Conservation (phyloP, 2,113 vertebrate species). For the Xenopus tropicalis region DNA sequence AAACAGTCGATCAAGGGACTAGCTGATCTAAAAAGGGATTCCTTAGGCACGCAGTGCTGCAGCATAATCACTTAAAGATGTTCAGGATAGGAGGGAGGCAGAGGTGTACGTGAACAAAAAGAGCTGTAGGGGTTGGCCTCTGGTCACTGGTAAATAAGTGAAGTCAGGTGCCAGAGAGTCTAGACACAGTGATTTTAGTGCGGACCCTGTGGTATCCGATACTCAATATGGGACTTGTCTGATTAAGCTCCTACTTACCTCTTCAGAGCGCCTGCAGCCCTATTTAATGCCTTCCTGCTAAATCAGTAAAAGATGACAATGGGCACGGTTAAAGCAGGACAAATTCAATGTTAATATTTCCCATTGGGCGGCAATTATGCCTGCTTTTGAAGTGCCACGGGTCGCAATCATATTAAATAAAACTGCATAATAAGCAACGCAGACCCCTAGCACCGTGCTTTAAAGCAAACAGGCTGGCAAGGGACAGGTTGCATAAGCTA, state of each 20-base stretch:
- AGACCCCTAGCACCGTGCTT: slow-evolving; percentile 57
- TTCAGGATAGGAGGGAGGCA: slow-evolving; percentile 57
- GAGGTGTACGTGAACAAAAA: slow-evolving; percentile 63
- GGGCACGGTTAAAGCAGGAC: slow-evolving; percentile 66
- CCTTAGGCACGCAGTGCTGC: slow-evolving; percentile 67
- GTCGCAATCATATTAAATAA: slow-evolving; percentile 69
- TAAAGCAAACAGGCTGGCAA: slow-evolving; percentile 53
- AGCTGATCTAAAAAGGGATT: slow-evolving; percentile 69
- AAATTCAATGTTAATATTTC: slow-evolving; percentile 78
- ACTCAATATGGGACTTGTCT: slow-evolving; percentile 85
- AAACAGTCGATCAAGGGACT: slow-evolving; percentile 69
- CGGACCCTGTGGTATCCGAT: slow-evolving; percentile 91
- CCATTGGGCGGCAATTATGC: slow-evolving; percentile 69
- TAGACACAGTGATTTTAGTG: slow-evolving; percentile 95
- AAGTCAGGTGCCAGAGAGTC: slow-evolving; percentile 99
- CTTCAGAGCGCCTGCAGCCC: slow-evolving; percentile 72
- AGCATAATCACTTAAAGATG: slow-evolving; percentile 85
- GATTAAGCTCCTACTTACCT: slow-evolving; percentile 79
- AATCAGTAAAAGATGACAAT: slow-evolving; percentile 79
- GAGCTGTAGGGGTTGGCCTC: slow-evolving; percentile 78
- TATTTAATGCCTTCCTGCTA: slow-evolving; percentile 84
- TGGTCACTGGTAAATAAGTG: slow-evolving; percentile 93
- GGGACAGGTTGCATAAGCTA: slow-evolving; percentile 45
- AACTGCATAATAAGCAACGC: slow-evolving; percentile 57
- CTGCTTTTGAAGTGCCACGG: slow-evolving; percentile 69